phyloP scores from a whole-genome alignment of 35 echinoderm and acorn worm genomes.

The Ptychodera flava region DNA sequence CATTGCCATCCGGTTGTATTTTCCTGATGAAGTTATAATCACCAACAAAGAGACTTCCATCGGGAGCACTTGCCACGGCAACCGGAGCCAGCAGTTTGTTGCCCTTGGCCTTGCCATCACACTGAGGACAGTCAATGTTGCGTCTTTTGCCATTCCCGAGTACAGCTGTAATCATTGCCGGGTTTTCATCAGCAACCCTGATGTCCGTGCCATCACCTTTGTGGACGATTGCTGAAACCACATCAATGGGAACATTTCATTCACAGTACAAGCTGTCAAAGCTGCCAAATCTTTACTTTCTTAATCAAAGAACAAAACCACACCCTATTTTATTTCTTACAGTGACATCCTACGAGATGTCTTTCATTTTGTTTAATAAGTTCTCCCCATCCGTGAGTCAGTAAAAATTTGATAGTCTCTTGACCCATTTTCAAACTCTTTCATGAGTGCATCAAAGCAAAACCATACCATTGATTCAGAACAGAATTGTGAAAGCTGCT shows the following conservation, averaged over 20 bases:
- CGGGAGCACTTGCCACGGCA: constrained; percentile 48
- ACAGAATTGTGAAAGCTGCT: too few relatives aligned
- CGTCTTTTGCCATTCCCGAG: constrained; percentile 78
- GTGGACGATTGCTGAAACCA: constrained; percentile 42
- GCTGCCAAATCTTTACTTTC: too few relatives aligned
- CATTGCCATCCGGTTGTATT: constrained; percentile 71
- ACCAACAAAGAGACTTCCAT: constrained; percentile 82
- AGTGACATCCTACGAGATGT: too few relatives aligned
- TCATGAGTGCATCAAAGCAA: too few relatives aligned
- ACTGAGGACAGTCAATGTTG: constrained; percentile 47
- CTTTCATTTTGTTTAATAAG: too few relatives aligned
- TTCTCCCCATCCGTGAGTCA: too few relatives aligned
- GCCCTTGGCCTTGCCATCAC: constrained; percentile 70
- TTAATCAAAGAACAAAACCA: too few relatives aligned
- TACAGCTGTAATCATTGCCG: constrained; percentile 59
- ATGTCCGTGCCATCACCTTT: constrained; percentile 68
- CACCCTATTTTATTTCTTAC: too few relatives aligned
- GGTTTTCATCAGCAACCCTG: constrained; percentile 27
- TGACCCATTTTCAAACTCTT: too few relatives aligned
- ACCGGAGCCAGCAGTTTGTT: constrained; percentile 73
- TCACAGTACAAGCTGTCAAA: background rate
- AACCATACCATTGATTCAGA: too few relatives aligned
- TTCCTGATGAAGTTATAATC: constrained; percentile 76
- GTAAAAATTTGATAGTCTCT: too few relatives aligned
- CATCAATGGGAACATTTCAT: background rate